phyloP scores from a whole-genome alignment of 2,888 invertebrate genomes.

The Ormyrus thymus region DNA sequence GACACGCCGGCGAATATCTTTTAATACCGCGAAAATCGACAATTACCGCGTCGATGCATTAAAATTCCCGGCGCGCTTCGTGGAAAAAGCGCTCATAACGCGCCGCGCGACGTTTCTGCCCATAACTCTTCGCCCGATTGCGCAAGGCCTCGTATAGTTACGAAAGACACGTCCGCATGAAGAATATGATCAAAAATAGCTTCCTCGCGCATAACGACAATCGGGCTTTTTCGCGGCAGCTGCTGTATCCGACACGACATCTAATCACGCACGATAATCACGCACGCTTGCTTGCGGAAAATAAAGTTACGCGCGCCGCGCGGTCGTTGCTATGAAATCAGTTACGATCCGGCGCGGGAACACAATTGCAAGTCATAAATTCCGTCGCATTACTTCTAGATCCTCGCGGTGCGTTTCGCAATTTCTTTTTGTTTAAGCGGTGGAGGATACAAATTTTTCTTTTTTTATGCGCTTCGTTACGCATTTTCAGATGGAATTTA shows the following conservation, averaged over 20 bases:
- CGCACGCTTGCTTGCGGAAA: background rate
- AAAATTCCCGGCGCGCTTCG: background rate
- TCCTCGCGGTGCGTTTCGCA: no score
- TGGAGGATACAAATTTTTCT: no score
- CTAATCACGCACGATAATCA: slow-evolving; percentile 23
- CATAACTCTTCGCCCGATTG: background rate
- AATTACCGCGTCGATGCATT: no score
- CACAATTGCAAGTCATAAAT: no score
- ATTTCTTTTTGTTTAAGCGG: no score
- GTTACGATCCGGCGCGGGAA: no score
- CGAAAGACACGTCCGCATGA: background rate
- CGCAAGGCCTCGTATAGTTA: background rate
- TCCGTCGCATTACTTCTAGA: no score
- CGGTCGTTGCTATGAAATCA: no score
- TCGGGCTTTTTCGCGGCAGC: slow-evolving; percentile 1
- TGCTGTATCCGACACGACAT: background rate
- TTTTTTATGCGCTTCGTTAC: no score
- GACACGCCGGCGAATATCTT: slow-evolving; percentile 8
- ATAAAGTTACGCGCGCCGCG: no score
- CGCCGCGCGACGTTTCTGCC: background rate
- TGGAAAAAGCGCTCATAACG: background rate
- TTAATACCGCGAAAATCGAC: no score
- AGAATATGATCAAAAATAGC: background rate
- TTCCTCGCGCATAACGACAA: background rate
- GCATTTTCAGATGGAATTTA: no score